phyloP scores from a whole-genome alignment of 1,140 invertebrate species.

The Cydia splendana region DNA sequence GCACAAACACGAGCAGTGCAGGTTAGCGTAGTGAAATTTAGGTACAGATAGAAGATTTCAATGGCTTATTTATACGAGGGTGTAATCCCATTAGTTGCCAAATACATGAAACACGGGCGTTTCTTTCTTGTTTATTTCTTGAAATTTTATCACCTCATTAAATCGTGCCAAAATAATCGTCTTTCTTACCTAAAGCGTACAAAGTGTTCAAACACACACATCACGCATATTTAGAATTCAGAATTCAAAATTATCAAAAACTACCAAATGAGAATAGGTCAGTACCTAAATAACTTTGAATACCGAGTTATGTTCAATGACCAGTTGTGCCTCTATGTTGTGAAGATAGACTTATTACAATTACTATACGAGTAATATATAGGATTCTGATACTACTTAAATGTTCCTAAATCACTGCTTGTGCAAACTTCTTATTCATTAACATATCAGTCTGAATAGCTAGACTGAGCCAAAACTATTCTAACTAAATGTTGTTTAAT shows the following conservation, averaged over 20 bases:
- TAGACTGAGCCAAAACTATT: constrained; percentile 29
- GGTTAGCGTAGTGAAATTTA: constrained; percentile 36
- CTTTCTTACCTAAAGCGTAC: not conserved
- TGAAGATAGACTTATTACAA: not conserved
- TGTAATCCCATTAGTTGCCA: not conserved
- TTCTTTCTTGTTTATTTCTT: too few relatives aligned
- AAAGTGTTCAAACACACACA: not conserved
- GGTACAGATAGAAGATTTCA: not conserved
- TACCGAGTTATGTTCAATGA: not conserved
- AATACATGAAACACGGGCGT: not conserved
- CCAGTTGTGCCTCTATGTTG: not conserved
- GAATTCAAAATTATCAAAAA: constrained; percentile 12
- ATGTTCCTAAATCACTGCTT: not conserved
- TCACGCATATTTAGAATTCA: not conserved
- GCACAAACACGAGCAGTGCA: constrained; percentile 46
- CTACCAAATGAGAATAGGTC: not conserved
- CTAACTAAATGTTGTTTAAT: not conserved
- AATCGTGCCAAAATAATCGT: not conserved
- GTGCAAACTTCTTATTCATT: not conserved
- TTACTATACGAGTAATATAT: too few relatives aligned
- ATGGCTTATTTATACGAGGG: not conserved
- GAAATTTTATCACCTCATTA: not conserved
- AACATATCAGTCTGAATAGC: not conserved
- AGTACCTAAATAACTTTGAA: not conserved
- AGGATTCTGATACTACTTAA: not conserved